These are phyloP conservation scores for Palloptera scutellata DNA, from an alignment of 2,888 invertebrate genomes.

Conservation along the genomic window DNA sequence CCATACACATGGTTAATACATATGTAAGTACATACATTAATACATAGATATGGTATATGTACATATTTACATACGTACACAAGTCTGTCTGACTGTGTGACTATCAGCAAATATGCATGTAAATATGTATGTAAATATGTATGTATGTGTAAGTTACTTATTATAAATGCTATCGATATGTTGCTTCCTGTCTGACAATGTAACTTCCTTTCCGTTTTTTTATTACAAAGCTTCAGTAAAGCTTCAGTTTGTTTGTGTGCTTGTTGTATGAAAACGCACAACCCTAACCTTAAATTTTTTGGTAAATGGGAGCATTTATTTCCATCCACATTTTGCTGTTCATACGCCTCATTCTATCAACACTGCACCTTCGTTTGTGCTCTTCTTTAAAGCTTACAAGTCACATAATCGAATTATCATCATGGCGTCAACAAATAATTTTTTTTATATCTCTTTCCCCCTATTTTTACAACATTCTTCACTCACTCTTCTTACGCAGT, in stretches of 20 bases:
- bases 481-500: not conserved
- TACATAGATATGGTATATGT: too few species aligned
- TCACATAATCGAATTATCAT: slow-evolving; percentile 63
- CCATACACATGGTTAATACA: too few species aligned
- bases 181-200: slow-evolving; percentile 28
- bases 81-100: slow-evolving; percentile 10
- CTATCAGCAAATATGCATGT: too few species aligned
- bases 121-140: not conserved
- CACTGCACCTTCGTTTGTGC: too few species aligned
- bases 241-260: slow-evolving; percentile 10
- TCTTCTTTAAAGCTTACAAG: slow-evolving; percentile 29
- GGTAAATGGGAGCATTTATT: not conserved
- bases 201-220: slow-evolving; percentile 19
- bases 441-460: slow-evolving; percentile 16
- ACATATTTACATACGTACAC: slow-evolving; percentile 5
- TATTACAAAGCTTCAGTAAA: slow-evolving; percentile 5
- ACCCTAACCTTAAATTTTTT: not conserved
- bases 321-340: not conserved
- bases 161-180: slow-evolving; percentile 43
- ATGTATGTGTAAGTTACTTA: slow-evolving; percentile 33
- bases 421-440: slow-evolving; percentile 59
- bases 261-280: not conserved
- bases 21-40: too few species aligned
- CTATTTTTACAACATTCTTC: not conserved
- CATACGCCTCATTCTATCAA: too few species aligned